These are phyloP conservation scores for Xanthia icteritia DNA, from an alignment of 2,888 invertebrate genomes.

Conservation along the genomic window DNA sequence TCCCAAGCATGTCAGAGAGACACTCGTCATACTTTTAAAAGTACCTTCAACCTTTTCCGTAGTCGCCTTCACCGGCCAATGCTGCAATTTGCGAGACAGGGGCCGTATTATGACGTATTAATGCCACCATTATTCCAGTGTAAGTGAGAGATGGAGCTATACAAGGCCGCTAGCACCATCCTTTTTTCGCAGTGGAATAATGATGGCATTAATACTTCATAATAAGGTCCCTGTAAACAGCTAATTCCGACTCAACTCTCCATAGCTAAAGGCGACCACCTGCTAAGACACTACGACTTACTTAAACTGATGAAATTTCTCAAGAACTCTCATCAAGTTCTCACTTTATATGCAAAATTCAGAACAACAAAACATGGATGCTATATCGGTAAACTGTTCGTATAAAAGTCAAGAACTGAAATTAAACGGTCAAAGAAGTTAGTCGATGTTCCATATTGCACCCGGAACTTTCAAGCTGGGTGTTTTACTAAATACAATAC, in stretches of 20 bases:
- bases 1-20: neutral
- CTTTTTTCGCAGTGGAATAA: too few species aligned
- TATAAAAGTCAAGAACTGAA: constrained; percentile 66
- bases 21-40: constrained; percentile 10
- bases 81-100: constrained; percentile 3
- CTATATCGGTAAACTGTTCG: constrained; percentile 52
- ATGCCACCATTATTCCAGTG: too few species aligned
- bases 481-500: constrained; percentile 81
- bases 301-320: constrained; percentile 13
- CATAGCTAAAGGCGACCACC: neutral
- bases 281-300: constrained; percentile 7
- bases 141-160: too few species aligned
- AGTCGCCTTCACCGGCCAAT: neutral
- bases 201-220: too few species aligned
- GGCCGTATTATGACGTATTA: too few species aligned
- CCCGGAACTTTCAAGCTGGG: constrained; percentile 70
- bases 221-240: too few species aligned
- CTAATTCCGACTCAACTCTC: neutral
- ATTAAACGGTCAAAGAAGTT: constrained; percentile 71
- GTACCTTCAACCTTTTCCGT: neutral
- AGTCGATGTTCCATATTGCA: constrained; percentile 61
- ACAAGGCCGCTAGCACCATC: too few species aligned
- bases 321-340: constrained; percentile 38
- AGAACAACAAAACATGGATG: constrained; percentile 33
- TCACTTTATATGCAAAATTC: constrained; percentile 31